phyloP scores from a whole-genome alignment of 2,888 invertebrate species.

The Muscina levida region DNA sequence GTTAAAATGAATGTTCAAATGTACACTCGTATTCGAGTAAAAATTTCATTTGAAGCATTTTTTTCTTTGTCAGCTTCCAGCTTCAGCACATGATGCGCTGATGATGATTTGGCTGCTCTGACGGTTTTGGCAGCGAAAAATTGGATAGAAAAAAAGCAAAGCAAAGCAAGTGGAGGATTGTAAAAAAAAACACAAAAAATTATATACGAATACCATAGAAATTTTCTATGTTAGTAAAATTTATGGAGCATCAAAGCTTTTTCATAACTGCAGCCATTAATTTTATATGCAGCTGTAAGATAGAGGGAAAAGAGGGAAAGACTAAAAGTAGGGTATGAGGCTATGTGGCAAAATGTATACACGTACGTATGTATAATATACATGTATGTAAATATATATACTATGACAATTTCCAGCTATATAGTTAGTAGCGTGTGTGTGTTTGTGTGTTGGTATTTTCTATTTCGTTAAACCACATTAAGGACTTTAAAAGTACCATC shows the following conservation, averaged over 20 bases:
- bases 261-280: conserved; percentile 53
- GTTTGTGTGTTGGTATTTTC: not conserved
- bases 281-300: conserved; percentile 18
- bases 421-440: not conserved
- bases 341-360: not conserved
- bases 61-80: conserved; percentile 14
- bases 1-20: not conserved
- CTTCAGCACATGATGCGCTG: conserved; percentile 1
- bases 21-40: conserved; percentile 20
- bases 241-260: conserved; percentile 56
- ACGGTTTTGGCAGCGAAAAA: not conserved
- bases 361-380: not conserved
- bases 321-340: conserved; percentile 7
- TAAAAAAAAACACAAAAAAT: conserved; percentile 5
- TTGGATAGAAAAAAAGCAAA: conserved; percentile 17
- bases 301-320: not conserved
- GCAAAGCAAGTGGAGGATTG: not conserved
- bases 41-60: conserved; percentile 15
- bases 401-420: no score
- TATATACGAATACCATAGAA: conserved; percentile 26
- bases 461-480: conserved; percentile 40
- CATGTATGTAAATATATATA: not conserved
- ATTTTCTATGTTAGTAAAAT: conserved; percentile 32
- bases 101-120: conserved; percentile 3
- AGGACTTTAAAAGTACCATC: conserved; percentile 40